phyloP scores from a whole-genome alignment of 2,888 invertebrate species.

The Microdon myrmicae region DNA sequence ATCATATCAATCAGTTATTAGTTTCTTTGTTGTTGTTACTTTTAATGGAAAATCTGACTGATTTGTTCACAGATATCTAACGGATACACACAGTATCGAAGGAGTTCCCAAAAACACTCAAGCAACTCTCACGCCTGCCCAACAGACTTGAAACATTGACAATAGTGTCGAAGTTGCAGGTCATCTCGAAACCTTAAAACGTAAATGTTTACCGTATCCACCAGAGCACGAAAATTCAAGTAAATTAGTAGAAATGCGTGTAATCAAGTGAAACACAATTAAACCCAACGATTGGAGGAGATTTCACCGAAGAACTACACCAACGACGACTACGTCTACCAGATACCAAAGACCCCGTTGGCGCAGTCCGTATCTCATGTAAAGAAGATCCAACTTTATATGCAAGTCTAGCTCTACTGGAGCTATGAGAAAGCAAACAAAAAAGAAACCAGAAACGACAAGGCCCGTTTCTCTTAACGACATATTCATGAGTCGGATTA shows the following conservation, averaged over 20 bases:
- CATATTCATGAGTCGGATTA: constrained; percentile 22
- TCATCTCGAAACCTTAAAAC: constrained; percentile 24
- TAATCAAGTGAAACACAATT: constrained; percentile 46
- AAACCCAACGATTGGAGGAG: constrained; percentile 41
- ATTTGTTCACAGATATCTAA: too few species aligned
- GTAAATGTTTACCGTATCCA: constrained; percentile 5
- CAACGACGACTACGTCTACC: constrained; percentile 12
- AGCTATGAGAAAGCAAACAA: constrained; percentile 1
- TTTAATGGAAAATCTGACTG: too few species aligned
- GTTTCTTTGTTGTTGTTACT: too few species aligned
- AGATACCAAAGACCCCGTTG: too few species aligned
- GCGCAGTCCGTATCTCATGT: too few species aligned
- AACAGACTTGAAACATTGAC: constrained; percentile 25
- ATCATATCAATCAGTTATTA: too few species aligned
- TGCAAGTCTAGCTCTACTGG: too few species aligned
- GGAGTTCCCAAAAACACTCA: neutral
- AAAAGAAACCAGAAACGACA: constrained; percentile 2
- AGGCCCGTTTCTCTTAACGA: constrained; percentile 13
- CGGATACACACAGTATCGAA: neutral
- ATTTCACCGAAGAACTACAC: constrained; percentile 32
- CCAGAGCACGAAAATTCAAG: constrained; percentile 32
- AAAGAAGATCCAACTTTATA: too few species aligned
- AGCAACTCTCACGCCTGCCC: neutral
- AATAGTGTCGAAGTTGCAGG: constrained; percentile 35
- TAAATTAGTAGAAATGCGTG: constrained; percentile 35